Evolutionary conservation across 2,888 invertebrate species (phyloP), one percentile per base, ranked within the genome.

Genomic region (Ganaspis brasiliensis): DNA sequence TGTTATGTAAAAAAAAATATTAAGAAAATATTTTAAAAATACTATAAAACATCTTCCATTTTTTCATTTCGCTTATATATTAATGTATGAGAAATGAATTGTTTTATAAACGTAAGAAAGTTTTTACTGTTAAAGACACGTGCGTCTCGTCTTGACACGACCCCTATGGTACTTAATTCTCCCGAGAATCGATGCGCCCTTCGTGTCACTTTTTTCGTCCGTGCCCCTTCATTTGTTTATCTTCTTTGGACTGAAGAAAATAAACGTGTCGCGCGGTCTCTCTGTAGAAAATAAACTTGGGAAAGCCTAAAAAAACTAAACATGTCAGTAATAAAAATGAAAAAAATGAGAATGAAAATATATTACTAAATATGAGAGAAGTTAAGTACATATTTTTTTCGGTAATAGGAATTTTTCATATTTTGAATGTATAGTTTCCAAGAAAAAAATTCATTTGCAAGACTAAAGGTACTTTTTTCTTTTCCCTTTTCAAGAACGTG

Each of bases 191-290:
- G 67, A 45, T 67, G 45, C 67, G 45, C 67, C 67, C 67, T 67
- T 45, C 67, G 24, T 45, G 67, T 67, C 67, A 67, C 67, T 67
- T 67, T 63, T 63, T 67, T 67, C 67, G 10, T 37, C 19, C 67
- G 24, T 63, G 63, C 21, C 40, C 21, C 37, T n/a, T 24, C 67
- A 67, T 67, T 67, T 67, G 67, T 67, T 67, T 67, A 45, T 40
- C 67, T 67, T 67, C 67, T 45, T 45, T 45, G 24, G 24, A 67
- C 67, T 45, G 67, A 67, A 67, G 67, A 67, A 67, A 67, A 45
- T 45, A 67, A 67, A 67, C 67, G 24, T 40, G n/a, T 24, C 14
- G 21, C 45, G 24, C 67, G 9, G 67, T 67, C 45, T 67, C 67
- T 14, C 5, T 24, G n/a, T 35, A 19, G 5, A 16, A 35, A 31